Evolutionary conservation across 2,797 vertebrate genomes (phyloP), one percentile per base, ranked within the genome.

Genomic region (Helarctos malayanus): DNA sequence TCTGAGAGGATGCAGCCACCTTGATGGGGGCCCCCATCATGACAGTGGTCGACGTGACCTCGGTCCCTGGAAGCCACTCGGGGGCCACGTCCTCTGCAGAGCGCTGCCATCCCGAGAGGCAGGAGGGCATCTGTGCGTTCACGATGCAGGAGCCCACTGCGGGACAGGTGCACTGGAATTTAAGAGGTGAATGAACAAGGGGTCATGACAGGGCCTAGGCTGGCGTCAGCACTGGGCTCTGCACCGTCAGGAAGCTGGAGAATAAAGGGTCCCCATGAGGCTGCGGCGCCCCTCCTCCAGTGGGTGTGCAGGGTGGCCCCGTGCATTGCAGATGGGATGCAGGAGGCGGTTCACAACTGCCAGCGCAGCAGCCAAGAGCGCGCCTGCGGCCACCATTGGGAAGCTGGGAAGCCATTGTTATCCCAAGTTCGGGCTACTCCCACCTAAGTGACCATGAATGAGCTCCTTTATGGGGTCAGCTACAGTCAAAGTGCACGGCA

Each of bases 91-190:
- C 71, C 23, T 91, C 80, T 5, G 52, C 21, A 23, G 45, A 73
- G 29, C 19, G 19, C 78, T 2, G 56, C 8, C 14, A 41, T 81
- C 41, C 87, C 7, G 0, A 13, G 3, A 84, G 35, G 41, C 85
- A 92, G 79, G 35, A 84, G 52, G 94, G 69, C 41, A 71, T 65
- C 7, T n/a, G 57, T 1, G 29, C 79, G 47, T 49, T 73, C 73
- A 87, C 52, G 23, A n/a, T 69, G 75, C 80, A 89, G 49, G 25
- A 35, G 2, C 88, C 69, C 0, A 2, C 32, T 27, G 21, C 19
- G 21, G 56, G 68, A 68, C 93, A 88, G n/a, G 29, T 41, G 29
- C 93, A 93, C 71, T 81, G 93, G 49, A 96, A 91, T 61, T 23
- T 16, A 14, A 97, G 65, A 65, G 61, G 23, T 52, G 59, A 18